These are phyloP conservation scores for Cebus imitator DNA, from an alignment of 2,113 vertebrate species.

Conservation along the genomic window DNA sequence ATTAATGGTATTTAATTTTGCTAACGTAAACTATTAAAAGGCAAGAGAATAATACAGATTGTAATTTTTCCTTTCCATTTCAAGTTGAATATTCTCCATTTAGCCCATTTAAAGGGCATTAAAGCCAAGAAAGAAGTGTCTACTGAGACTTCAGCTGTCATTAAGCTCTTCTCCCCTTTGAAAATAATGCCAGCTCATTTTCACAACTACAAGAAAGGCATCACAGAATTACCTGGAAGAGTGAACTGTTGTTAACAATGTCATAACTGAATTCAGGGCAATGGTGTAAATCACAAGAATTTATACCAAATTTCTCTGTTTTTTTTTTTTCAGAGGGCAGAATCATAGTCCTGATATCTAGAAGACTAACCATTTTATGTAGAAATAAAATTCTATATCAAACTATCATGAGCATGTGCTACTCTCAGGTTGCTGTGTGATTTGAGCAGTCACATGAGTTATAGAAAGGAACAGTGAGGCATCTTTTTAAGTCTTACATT, in stretches of 20 bases:
- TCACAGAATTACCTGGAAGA: neutral
- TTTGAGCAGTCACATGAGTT: neutral
- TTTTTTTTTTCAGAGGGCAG: neutral
- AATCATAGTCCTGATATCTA: neutral
- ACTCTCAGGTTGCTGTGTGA: neutral
- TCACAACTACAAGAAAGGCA: neutral
- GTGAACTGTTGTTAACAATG: neutral
- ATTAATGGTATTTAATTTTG: neutral
- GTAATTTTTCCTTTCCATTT: neutral
- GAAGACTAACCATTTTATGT: neutral
- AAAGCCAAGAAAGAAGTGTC: neutral
- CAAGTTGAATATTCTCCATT: neutral
- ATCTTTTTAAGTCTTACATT: neutral
- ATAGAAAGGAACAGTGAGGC: too few relatives aligned
- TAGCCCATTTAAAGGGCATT: neutral
- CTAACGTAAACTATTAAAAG: conserved; percentile 23
- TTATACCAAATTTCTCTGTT: neutral
- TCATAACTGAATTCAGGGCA: neutral
- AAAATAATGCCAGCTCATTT: neutral
- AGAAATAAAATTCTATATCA: neutral
- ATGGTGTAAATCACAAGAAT: neutral
- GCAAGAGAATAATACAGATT: neutral
- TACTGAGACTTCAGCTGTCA: neutral
- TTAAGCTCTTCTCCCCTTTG: neutral
- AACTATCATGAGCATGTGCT: fast-evolving